phyloP scores from a whole-genome alignment of 2,113 vertebrate genomes.

The Dryoscopus gambensis region DNA sequence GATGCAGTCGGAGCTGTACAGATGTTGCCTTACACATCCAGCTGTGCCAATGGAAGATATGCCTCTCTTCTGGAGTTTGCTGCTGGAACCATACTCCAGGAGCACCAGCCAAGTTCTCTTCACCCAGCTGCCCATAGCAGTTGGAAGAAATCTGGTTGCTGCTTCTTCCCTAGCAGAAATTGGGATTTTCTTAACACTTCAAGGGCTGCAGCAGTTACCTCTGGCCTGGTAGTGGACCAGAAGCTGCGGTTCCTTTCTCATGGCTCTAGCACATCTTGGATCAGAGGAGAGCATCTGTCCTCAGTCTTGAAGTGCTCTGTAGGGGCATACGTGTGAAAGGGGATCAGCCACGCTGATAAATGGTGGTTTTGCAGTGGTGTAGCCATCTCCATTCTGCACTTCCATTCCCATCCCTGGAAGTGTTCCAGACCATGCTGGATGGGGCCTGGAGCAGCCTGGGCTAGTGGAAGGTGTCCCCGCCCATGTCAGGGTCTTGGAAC shows the following conservation, averaged over 20 bases:
- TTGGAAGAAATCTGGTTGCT: background rate
- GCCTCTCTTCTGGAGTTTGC: background rate
- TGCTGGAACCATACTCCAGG: background rate
- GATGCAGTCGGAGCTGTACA: background rate
- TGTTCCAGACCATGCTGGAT: background rate
- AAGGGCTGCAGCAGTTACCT: background rate
- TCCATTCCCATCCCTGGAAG: background rate
- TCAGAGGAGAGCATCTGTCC: background rate
- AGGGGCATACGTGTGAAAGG: background rate
- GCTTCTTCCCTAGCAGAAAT: background rate
- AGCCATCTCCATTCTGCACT: background rate
- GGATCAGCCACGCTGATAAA: too few relatives aligned
- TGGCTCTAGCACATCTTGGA: background rate
- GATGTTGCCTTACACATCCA: background rate
- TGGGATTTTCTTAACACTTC: background rate
- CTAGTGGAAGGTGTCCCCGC: background rate
- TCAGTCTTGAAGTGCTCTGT: background rate
- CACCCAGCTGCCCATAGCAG: background rate
- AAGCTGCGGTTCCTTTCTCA: background rate
- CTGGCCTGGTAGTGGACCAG: background rate
- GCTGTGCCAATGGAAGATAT: background rate
- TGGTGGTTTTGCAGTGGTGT: background rate
- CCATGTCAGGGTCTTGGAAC: background rate
- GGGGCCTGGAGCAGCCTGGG: background rate
- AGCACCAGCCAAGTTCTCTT: background rate